phyloP scores from a whole-genome alignment of 2,888 invertebrate genomes.

The Xanthorhoe designata region DNA sequence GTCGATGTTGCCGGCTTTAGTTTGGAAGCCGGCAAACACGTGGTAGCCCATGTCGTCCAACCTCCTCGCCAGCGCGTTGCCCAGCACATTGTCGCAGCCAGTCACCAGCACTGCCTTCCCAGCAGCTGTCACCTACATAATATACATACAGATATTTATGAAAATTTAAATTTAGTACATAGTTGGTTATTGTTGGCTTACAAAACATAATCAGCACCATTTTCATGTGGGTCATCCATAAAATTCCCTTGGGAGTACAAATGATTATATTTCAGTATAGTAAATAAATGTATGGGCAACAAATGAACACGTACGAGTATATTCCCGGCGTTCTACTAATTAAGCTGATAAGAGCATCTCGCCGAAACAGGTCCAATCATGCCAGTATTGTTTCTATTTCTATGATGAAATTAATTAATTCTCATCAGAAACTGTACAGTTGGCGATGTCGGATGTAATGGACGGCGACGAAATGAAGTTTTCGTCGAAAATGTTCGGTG shows the following conservation, averaged over 20 bases:
- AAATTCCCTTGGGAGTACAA: neutral
- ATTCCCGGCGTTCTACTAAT: conserved; percentile 11
- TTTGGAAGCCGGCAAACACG: conserved; percentile 94
- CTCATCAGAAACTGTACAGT: conserved; percentile 51
- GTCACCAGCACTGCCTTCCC: conserved; percentile 94
- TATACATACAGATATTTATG: too few relatives aligned
- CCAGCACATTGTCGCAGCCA: conserved; percentile 92
- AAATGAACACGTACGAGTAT: conserved; percentile 16
- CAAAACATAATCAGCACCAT: neutral
- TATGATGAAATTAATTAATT: conserved; percentile 51
- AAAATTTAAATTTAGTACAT: too few relatives aligned
- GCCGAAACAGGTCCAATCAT: conserved; percentile 23
- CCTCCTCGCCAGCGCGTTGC: conserved; percentile 90
- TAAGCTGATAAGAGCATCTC: conserved; percentile 17
- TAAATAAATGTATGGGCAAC: conserved; percentile 1
- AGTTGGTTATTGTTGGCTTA: neutral
- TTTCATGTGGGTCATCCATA: neutral
- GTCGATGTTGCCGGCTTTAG: conserved; percentile 87
- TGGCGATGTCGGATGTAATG: conserved; percentile 54
- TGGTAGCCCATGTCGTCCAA: conserved; percentile 94
- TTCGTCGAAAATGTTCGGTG: conserved; percentile 73
- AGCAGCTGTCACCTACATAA: conserved; percentile 89
- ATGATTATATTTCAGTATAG: neutral
- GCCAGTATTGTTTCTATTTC: conserved; percentile 42
- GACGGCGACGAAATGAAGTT: conserved; percentile 71